Evolutionary conservation across 2,888 invertebrate genomes (phyloP).

Genomic region (Gari tellinella): DNA sequence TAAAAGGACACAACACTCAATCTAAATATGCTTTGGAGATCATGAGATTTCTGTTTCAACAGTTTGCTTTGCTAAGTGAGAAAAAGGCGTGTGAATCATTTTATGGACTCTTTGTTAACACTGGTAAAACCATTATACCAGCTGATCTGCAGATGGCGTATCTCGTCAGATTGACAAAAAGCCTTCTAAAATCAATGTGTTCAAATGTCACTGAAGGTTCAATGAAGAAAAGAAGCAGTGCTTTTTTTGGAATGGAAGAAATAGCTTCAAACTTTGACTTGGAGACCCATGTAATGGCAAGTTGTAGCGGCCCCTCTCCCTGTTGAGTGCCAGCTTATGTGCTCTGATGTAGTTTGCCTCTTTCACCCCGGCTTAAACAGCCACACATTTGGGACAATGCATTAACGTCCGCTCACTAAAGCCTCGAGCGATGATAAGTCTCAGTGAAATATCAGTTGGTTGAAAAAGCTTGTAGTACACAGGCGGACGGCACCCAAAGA

Average conservation of each 20-base stretch:
- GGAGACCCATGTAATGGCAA: too few relatives aligned
- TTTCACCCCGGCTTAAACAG: too few relatives aligned
- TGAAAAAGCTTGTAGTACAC: too few relatives aligned
- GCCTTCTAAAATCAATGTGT: constrained; percentile 5
- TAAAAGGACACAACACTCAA: constrained; percentile 3
- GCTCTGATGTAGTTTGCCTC: too few relatives aligned
- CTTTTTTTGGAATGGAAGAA: constrained; percentile 11
- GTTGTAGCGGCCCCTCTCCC: too few relatives aligned
- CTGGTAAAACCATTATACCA: constrained; percentile 14
- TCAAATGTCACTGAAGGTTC: constrained; percentile 6
- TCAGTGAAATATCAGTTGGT: too few relatives aligned
- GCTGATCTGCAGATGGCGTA: constrained; percentile 17
- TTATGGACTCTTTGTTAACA: constrained; percentile 20
- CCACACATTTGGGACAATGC: too few relatives aligned
- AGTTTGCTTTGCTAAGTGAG: constrained; percentile 8
- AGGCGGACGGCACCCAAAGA: too few relatives aligned
- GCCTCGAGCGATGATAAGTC: too few relatives aligned
- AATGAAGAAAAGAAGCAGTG: constrained; percentile 7
- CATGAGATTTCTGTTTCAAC: constrained; percentile 5
- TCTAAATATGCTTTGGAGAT: constrained; percentile 16
- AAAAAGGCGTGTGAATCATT: not conserved
- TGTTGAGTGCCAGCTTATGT: too few relatives aligned
- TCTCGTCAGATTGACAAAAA: constrained; percentile 7
- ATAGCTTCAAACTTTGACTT: too few relatives aligned
- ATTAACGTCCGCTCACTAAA: too few relatives aligned